Conservation (phyloP, 2,888 invertebrate genomes). For the Xestobium rufovillosum region DNA sequence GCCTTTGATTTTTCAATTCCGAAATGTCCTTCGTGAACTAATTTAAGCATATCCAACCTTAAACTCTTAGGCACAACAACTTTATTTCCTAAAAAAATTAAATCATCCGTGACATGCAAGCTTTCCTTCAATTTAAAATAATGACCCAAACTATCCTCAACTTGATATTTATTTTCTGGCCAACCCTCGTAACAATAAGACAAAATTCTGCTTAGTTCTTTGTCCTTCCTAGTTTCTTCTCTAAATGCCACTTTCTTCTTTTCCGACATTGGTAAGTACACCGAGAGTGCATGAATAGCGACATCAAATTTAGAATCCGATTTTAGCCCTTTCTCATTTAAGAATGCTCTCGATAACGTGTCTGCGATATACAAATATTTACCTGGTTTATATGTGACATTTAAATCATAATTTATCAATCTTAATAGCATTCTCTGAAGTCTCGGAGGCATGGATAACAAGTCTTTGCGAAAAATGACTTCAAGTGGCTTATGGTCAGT, state of each 20-base stretch:
- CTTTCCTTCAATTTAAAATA: conserved; percentile 16
- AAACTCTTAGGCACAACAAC: conserved; percentile 7
- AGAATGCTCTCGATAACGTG: conserved; percentile 21
- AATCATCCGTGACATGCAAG: conserved; percentile 13
- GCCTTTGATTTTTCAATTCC: conserved; percentile 11
- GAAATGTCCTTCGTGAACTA: conserved; percentile 8
- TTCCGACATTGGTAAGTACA: conserved; percentile 22
- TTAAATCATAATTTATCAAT: conserved; percentile 27
- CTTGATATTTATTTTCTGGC: conserved; percentile 14
- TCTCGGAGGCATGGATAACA: conserved; percentile 23
- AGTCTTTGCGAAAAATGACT: conserved; percentile 27
- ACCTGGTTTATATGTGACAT: conserved; percentile 25
- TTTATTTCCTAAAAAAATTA: conserved; percentile 14
- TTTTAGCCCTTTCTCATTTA: conserved; percentile 10
- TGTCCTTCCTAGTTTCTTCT: conserved; percentile 17
- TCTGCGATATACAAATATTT: conserved; percentile 26
- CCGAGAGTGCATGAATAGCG: conserved; percentile 18
- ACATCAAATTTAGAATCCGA: conserved; percentile 16
- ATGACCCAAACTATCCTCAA: conserved; percentile 3
- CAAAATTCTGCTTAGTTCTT: conserved; percentile 14
- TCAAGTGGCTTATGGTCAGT: conserved; percentile 33
- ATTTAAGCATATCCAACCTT: too few relatives aligned
- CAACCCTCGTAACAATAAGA: conserved; percentile 17
- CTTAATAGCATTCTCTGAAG: conserved; percentile 29
- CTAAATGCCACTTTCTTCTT: conserved; percentile 18